Conservation (phyloP, 2,797 vertebrate species). For the Podarcis lilfordi region DNA sequence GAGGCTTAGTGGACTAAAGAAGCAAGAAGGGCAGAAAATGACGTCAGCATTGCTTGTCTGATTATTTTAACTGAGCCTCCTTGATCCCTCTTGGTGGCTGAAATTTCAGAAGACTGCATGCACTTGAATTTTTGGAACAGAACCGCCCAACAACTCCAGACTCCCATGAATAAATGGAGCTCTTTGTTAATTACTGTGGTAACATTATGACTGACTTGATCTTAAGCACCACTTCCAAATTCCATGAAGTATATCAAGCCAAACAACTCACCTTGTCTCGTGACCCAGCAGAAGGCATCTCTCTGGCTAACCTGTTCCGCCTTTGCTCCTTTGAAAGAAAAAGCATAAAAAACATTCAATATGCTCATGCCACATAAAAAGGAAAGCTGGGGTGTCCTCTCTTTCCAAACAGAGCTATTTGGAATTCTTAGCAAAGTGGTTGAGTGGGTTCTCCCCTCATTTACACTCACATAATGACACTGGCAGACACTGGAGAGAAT, state of each 20-base stretch:
- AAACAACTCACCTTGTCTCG: slow-evolving; percentile 89
- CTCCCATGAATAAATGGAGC: not conserved
- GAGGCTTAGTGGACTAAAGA: slow-evolving; percentile 90
- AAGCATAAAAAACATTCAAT: slow-evolving; percentile 41
- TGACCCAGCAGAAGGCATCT: slow-evolving; percentile 85
- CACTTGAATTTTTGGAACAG: not conserved
- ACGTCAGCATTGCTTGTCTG: not conserved
- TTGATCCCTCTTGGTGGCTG: not conserved
- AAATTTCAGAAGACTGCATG: not conserved
- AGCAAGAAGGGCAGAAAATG: slow-evolving; percentile 74
- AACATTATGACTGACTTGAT: not conserved
- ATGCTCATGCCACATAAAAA: not conserved
- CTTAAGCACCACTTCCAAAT: not conserved
- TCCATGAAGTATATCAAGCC: not conserved
- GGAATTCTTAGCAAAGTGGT: not conserved
- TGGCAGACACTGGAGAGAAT: not conserved
- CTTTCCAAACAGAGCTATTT: not conserved
- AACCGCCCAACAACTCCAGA: not conserved
- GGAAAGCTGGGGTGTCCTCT: not conserved
- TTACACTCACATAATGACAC: not conserved
- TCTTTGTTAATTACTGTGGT: not conserved
- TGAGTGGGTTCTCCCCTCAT: not conserved
- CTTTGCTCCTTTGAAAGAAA: slow-evolving; percentile 89
- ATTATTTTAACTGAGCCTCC: not conserved
- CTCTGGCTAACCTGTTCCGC: slow-evolving; percentile 90